These are phyloP conservation scores for Hypselothyrea guttata DNA, from an alignment of 2,888 invertebrate genomes.

Conservation along the genomic window DNA sequence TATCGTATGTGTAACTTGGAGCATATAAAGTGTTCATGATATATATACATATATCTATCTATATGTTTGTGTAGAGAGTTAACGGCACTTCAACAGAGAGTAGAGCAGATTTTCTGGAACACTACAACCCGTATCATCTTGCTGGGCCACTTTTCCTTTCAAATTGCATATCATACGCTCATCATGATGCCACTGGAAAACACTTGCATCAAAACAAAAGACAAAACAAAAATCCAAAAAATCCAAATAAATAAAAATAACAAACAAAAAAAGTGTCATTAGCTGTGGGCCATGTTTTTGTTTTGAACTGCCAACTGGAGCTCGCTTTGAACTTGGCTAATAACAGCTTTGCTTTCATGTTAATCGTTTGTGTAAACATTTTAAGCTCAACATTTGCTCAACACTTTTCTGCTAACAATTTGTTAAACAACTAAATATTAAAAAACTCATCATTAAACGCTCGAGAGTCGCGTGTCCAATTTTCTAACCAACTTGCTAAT, in stretches of 20 bases:
- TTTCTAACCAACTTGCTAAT: constrained; percentile 26
- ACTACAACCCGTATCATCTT: background rate
- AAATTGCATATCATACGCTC: constrained; percentile 23
- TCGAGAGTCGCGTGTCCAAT: constrained; percentile 37
- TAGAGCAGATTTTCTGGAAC: constrained; percentile 34
- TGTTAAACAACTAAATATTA: constrained; percentile 12
- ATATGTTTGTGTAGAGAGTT: constrained; percentile 16
- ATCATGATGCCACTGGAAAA: constrained; percentile 1
- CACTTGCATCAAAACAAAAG: constrained; percentile 12
- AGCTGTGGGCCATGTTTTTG: constrained; percentile 9
- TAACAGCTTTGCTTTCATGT: constrained; percentile 32
- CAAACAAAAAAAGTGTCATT: constrained; percentile 26
- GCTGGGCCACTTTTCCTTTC: constrained; percentile 48
- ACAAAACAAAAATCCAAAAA: too few species aligned
- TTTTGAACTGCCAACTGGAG: constrained; percentile 27
- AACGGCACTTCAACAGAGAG: constrained; percentile 43
- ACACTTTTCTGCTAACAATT: constrained; percentile 18
- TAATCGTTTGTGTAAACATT: constrained; percentile 39
- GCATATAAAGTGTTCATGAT: constrained; percentile 4
- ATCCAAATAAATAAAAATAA: background rate
- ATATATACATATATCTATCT: background rate
- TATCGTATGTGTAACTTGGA: constrained; percentile 1
- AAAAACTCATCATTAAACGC: constrained; percentile 4
- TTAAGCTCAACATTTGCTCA: constrained; percentile 9
- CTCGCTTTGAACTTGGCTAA: constrained; percentile 5